Evolutionary conservation across 1,140 invertebrate genomes (phyloP), one percentile per base, ranked within the genome.

Genomic region (Penaeus indicus): DNA sequence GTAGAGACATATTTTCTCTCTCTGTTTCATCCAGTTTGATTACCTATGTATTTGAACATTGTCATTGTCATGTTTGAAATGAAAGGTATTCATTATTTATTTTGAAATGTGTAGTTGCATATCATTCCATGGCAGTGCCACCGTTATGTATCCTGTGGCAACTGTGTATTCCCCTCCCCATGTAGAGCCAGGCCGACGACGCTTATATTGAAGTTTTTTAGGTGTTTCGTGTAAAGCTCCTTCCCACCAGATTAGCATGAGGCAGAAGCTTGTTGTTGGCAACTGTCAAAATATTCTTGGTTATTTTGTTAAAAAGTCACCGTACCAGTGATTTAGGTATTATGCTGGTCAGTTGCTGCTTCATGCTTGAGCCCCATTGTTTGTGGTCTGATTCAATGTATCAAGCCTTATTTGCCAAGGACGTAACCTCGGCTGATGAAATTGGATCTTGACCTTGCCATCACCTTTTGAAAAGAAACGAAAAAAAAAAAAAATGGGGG

Each of bases 191-290:
- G 67, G 63, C 42, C 67, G 85, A 87, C 82, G 85, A 87, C 85
- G 85, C 85, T 87, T 87, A 87, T 82, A 87, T 87, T 87, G 27
- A 67, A 63, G 62, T 81, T 87, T 86, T 87, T 54, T 80, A 81
- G 78, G 84, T 85, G 85, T 87, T 67, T 81, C 10, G 63, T 87
- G 78, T 81, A 79, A 67, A 75, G 25, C 85, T 82, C 79, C 78
- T 42, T 27, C 61, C 69, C 79, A 60, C 60, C 78, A 38, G 38
- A 42, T 80, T 11, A 72, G 42, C 67, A 69, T 64, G 72, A 16
- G 47, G 61, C 85, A 63, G 62, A 86, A 79, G 32, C 61, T 75
- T 61, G 38, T 78, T 21, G 32, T 78, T 18, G 81, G 61, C 22
- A 63, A 64, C 81, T 63, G 81, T 16, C 61, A 63, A 64, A 67